These are phyloP conservation scores for Axinella damicornis DNA, from an alignment of 37 sponge, comb jelly and placozoan genomes.

Conservation along the genomic window DNA sequence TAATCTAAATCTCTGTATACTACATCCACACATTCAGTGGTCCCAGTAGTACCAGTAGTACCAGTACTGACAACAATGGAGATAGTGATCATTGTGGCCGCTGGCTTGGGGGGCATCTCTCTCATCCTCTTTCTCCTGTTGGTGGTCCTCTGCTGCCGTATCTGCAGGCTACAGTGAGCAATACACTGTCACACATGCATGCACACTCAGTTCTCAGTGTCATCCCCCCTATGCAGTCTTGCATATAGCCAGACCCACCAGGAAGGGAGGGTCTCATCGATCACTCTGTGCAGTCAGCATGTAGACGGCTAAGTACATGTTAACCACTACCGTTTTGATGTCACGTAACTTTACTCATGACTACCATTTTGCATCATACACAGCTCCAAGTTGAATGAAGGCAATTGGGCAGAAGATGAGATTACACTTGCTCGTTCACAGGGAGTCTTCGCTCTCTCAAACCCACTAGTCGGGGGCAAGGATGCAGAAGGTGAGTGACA, in stretches of 20 bases:
- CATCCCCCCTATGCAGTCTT: no score
- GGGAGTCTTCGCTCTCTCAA: constrained; percentile 29
- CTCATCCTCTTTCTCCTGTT: not conserved
- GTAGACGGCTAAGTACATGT: no score
- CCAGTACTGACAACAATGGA: not conserved
- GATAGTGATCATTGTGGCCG: not conserved
- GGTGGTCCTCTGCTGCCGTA: not conserved
- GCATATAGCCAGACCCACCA: no score
- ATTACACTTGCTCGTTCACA: constrained; percentile 16
- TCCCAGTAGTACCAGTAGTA: not conserved
- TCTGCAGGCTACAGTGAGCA: constrained; percentile 1
- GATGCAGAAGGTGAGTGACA: constrained; percentile 19
- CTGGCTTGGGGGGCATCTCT: not conserved
- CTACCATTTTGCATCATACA: no score
- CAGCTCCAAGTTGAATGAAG: not conserved
- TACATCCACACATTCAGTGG: no score
- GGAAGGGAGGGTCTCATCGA: no score
- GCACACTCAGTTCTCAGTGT: no score
- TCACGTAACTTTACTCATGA: no score
- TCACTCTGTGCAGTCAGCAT: no score
- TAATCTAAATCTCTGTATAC: no score
- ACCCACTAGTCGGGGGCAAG: constrained; percentile 27
- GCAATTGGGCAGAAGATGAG: constrained; percentile 8
- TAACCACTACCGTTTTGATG: no score
- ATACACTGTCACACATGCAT: no score